These are phyloP conservation scores for Pristis pectinata DNA, from an alignment of 2,797 vertebrate species.

Conservation along the genomic window DNA sequence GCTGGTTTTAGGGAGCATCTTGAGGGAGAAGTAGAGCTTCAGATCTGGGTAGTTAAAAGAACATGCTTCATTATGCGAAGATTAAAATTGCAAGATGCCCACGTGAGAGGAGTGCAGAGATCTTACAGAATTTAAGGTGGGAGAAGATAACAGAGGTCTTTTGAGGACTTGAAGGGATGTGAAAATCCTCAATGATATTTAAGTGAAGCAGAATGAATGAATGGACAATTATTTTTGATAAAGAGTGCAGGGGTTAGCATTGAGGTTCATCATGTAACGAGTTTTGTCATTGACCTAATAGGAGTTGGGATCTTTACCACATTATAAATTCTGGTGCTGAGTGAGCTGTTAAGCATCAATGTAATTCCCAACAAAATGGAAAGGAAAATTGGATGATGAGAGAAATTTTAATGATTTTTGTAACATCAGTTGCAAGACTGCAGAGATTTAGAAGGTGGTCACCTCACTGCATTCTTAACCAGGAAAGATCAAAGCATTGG, in stretches of 20 bases:
- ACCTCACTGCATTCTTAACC: not conserved
- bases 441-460: not conserved
- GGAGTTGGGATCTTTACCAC: not conserved
- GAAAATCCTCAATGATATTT: not conserved
- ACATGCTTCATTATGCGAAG: not conserved
- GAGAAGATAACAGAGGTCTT: not conserved
- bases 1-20: not conserved
- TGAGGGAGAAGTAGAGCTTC: not conserved
- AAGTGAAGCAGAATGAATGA: not conserved
- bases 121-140: not conserved
- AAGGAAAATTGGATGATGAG: not conserved
- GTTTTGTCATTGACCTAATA: not conserved
- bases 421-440: not conserved
- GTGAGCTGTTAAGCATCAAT: not conserved
- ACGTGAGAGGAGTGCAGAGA: not conserved
- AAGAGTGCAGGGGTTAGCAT: not conserved
- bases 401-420: not conserved
- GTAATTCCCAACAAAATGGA: not conserved
- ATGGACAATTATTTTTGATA: not conserved
- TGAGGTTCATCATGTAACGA: not conserved
- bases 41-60: not conserved
- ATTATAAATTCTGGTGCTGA: not conserved
- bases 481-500: not conserved
- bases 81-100: not conserved
- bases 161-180: not conserved